Base-by-base conservation (phyloP, 2,797 vertebrate genomes). In the Microctenopoma lineatum region DNA sequence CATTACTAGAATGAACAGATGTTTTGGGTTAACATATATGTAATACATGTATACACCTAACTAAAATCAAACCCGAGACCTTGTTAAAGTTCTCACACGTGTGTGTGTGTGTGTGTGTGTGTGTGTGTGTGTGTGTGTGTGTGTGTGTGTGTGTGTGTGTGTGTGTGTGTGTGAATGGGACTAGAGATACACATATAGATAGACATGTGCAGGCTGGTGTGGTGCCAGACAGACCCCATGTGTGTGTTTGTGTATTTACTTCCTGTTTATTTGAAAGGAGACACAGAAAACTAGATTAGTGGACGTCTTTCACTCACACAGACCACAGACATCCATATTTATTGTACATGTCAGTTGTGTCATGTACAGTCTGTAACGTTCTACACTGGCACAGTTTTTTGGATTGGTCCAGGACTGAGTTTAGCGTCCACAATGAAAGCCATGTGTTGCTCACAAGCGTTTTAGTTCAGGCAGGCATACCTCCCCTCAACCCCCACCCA, bases 291-390 rank as follows among this genome's bases (percentile, higher is more conserved):
- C 79, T 83, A 79, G 81, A 87, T 94, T 92, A 92, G 91, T 92
- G 88, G 81, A 78, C 64, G 69, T 83, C 79, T 86, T 88, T 88
- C 45, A 15, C 48, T n/a, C 41, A 61, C 44, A 66, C 61, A 61
- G 54, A 41, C 34, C 64, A 56, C 77, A 84, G 84, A 90, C 79
- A 83, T 89, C 66, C 66, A 47, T 87, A 88, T 93, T 93, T 93
- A 93, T 93, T 89, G 77, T 92, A 66, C 85, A 80, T 90, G 92
- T 94, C 94, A 92, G 75, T 80, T 84, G 88, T 92, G 93, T 93
- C 93, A 89, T 90, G 84, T 70, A 75, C 55, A 80, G 70, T 89
- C 84, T 41, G 68, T 78, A 68, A 66, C 60, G 59, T 74, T 87
- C 80, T 84, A 90, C 89, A 85, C 83, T 83, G 52, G 65, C 78